Percentiles rank a stretch among this genome's conserved stretches.
Conservation (phyloP, 2,113 vertebrate genomes). For the Rhabdornis inornatus region DNA sequence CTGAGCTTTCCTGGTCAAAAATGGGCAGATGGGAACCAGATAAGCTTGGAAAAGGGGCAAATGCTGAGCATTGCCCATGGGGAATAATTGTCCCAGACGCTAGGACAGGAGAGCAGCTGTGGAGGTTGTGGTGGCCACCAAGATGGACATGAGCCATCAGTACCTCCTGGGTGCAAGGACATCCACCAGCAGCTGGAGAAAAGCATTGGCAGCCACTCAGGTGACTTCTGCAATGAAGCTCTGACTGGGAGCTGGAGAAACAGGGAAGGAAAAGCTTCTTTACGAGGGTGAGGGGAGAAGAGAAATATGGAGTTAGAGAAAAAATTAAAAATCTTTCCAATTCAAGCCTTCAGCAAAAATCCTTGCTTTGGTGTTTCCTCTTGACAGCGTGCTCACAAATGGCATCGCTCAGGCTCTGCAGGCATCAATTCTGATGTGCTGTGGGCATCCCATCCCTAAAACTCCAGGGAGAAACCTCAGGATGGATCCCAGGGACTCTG, state of each 20-base stretch:
- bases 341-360: background rate
- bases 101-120: background rate
- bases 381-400: rapidly evolving
- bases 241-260: background rate
- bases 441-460: background rate
- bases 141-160: background rate
- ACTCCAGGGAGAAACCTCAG: rapidly evolving
- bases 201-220: rapidly evolving
- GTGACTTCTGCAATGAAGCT: background rate
- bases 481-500: background rate
- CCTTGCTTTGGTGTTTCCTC: background rate
- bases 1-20: background rate
- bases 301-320: background rate
- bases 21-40: background rate
- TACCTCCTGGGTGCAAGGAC: background rate
- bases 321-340: background rate
- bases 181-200: background rate
- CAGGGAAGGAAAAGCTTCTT: background rate
- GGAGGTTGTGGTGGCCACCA: background rate
- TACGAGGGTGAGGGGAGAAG: background rate
- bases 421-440: background rate
- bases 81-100: background rate
- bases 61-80: rapidly evolving
- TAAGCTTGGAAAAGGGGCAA: background rate
- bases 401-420: rapidly evolving